Evolutionary conservation across 2,888 invertebrate genomes (phyloP).

Genomic region (Ethmia dodecea): DNA sequence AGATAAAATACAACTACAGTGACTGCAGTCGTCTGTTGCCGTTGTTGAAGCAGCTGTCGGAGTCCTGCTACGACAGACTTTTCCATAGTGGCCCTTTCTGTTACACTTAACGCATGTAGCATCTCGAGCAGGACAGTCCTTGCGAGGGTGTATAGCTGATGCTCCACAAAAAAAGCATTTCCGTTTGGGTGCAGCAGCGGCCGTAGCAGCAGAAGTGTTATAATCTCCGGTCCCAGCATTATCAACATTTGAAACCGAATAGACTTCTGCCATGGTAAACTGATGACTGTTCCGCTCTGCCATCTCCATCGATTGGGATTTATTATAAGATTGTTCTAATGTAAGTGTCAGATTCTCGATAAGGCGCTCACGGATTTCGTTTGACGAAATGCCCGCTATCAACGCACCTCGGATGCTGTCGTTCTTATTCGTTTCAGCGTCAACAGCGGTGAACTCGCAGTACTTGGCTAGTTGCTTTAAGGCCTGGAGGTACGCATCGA

Average conservation of each 20-base stretch:
- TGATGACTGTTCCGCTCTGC: not conserved
- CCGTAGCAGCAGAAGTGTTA: no score
- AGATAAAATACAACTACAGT: not conserved
- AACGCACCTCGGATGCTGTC: not conserved
- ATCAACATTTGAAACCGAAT: not conserved
- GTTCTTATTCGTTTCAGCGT: not conserved
- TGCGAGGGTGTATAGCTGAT: no score
- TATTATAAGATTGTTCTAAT: not conserved
- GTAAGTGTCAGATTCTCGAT: not conserved
- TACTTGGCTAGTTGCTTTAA: not conserved
- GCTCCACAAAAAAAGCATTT: no score
- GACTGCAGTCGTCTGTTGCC: not conserved
- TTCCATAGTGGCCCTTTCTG: no score
- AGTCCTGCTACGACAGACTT: not conserved
- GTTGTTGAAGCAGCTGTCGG: not conserved
- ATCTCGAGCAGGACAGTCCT: no score
- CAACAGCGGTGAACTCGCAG: not conserved
- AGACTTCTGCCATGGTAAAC: not conserved
- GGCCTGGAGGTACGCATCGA: not conserved
- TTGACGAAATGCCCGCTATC: not conserved
- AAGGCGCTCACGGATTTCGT: not conserved
- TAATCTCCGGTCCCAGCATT: not conserved
- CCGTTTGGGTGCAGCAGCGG: no score
- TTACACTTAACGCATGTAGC: no score
- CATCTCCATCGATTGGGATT: not conserved